Conservation (phyloP, 2,888 invertebrate genomes). For the Autographa gamma region DNA sequence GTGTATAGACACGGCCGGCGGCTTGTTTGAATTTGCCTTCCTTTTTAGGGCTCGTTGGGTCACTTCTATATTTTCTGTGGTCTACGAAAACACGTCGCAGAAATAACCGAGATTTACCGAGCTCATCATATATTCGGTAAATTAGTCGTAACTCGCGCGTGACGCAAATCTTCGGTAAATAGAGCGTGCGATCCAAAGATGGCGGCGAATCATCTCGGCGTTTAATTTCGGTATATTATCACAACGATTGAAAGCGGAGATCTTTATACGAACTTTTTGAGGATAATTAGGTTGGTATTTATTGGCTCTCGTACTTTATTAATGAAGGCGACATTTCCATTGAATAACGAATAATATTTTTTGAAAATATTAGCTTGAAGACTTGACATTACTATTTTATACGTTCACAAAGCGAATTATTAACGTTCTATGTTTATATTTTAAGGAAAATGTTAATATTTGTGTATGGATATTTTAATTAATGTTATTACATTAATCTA, state of each 20-base stretch:
- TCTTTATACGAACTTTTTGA: not conserved
- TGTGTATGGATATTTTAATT: too few relatives aligned
- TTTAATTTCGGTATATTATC: not conserved
- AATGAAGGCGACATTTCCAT: not conserved
- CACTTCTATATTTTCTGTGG: not conserved
- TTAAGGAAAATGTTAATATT: too few relatives aligned
- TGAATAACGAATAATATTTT: not conserved
- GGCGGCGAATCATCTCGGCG: not conserved
- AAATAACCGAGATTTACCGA: constrained; percentile 2
- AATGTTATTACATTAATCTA: too few relatives aligned
- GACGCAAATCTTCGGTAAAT: not conserved
- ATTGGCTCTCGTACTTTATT: not conserved
- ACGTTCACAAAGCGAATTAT: too few relatives aligned
- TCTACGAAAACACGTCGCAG: not conserved
- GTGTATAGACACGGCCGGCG: too few relatives aligned
- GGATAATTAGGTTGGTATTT: not conserved
- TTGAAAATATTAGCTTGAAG: too few relatives aligned
- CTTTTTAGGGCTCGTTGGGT: not conserved
- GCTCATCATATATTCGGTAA: constrained; percentile 6
- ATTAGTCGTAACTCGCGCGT: constrained; percentile 7
- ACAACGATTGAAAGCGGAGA: not conserved
- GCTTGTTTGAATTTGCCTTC: not conserved
- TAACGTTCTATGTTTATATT: too few relatives aligned
- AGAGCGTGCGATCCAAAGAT: not conserved
- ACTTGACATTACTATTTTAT: too few relatives aligned